Evolutionary conservation across 2,113 vertebrate species (phyloP).

Genomic region (Hymenochirus boettgeri): DNA sequence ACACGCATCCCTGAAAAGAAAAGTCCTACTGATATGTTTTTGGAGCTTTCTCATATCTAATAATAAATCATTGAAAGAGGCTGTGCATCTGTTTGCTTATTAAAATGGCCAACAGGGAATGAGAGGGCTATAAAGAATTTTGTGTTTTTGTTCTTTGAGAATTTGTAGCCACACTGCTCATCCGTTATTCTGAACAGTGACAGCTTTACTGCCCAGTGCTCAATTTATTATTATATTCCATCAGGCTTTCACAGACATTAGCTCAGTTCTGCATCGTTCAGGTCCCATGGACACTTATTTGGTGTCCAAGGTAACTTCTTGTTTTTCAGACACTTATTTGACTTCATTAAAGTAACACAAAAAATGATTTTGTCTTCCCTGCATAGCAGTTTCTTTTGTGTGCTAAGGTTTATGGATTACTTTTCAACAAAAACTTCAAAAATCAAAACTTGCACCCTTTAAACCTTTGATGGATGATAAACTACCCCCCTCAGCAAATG

Average conservation of each 20-base stretch:
- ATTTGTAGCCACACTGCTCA: constrained; percentile 31
- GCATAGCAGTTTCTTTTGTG: constrained; percentile 28
- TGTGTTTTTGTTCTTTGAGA: constrained; percentile 34
- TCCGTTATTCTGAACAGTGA: constrained; percentile 32
- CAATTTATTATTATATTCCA: constrained; percentile 40
- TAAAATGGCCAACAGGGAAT: not conserved
- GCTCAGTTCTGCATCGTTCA: constrained; percentile 28
- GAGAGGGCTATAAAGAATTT: constrained; percentile 6
- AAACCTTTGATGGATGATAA: no score
- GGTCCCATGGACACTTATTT: constrained; percentile 40
- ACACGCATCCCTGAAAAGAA: no score
- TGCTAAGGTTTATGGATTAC: constrained; percentile 33
- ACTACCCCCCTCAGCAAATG: no score
- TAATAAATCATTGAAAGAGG: not conserved
- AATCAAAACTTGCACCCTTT: no score
- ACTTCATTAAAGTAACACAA: constrained; percentile 37
- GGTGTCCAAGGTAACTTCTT: constrained; percentile 47
- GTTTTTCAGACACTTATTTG: constrained; percentile 19
- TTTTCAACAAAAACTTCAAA: no score
- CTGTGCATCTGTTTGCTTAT: not conserved
- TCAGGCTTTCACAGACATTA: constrained; percentile 34
- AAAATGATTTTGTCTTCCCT: constrained; percentile 34
- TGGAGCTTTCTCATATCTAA: no score
- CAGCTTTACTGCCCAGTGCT: constrained; percentile 31
- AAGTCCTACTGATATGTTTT: no score